Evolutionary conservation across 2,113 vertebrate genomes (phyloP).

Genomic region (Platysternon megacephalum): DNA sequence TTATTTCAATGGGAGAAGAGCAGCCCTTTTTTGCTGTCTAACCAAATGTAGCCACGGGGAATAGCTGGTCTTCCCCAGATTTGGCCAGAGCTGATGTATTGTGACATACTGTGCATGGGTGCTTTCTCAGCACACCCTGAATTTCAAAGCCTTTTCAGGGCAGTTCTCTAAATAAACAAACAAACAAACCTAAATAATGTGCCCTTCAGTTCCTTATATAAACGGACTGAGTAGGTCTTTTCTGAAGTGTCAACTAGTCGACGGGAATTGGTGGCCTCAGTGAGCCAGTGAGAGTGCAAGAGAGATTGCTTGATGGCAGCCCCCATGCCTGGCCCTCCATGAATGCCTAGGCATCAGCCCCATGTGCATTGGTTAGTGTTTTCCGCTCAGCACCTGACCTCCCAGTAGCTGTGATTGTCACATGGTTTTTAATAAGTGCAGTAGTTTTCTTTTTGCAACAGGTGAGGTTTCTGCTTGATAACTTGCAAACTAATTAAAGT

Average conservation of each 20-base stretch:
- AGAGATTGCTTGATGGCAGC: fast-evolving
- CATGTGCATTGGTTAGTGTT: neutral
- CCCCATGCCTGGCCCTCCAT: neutral
- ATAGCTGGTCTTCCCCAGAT: neutral
- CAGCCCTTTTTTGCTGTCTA: neutral
- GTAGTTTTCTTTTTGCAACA: neutral
- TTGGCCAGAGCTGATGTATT: neutral
- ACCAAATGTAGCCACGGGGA: neutral
- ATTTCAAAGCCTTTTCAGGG: constrained; percentile 39
- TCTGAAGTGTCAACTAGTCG: too few relatives aligned
- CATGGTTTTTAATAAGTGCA: neutral
- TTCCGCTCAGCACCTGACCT: neutral
- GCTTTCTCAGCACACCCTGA: neutral
- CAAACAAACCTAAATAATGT: constrained; percentile 5
- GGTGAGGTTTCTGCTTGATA: constrained; percentile 51
- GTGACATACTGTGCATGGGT: neutral
- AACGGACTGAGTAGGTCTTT: too few relatives aligned
- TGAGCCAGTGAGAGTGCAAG: neutral
- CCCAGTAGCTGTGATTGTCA: neutral
- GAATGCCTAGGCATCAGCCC: neutral
- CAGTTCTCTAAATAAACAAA: constrained; percentile 36
- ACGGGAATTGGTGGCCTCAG: neutral
- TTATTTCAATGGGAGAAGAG: constrained; percentile 55
- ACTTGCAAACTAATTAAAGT: constrained; percentile 63
- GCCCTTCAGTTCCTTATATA: too few relatives aligned